Base-by-base conservation (phyloP, 2,888 invertebrate species). In the Amblyjoppa proteus region DNA sequence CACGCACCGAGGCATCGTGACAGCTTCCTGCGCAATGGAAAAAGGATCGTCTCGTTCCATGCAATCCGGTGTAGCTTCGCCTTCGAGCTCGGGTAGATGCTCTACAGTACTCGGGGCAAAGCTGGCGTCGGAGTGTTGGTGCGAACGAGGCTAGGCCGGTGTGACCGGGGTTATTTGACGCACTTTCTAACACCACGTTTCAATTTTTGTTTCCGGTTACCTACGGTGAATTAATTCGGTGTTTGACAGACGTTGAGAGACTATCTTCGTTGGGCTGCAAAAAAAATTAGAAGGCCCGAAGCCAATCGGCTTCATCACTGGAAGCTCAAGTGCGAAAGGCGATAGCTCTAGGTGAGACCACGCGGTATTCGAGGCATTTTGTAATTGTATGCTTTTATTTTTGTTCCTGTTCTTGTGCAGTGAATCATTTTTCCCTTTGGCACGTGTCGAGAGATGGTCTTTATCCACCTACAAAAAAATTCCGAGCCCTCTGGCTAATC, bases 21-120 rank as follows among this genome's bases (percentile, higher is more conserved):
- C 90, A 90, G 90, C 88, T 91, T 91, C 91, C 91, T 90, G 90
- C 87, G 75, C 76, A 81, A 69, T 58, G 87, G 87, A 89, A 89
- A 88, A 90, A 89, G 88, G 87, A 90, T 89, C 85, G 89, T 89
- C 87, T 85, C 87, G 84, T 88, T 86, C 85, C 88, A 89, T 88
- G 88, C 89, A 85, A 90, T 77, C 83, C 83, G 79, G 74, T 74
- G 58, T 66, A 53, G 73, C 56, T 74, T 74, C 70, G 76, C 70
- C 66, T 58, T 73, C 76, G 79, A 84, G 74, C 53, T 61, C 49
- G 38, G 25, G 20, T 25, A 34, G 84, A 69, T 41, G 31, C 28
- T 45, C 7, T 6, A n/a, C 66, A 3, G 64, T 38, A 56, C 53
- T 34, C 25, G 20, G 45, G 45, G 4, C 41, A 13, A 28, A 11